Evolutionary conservation across 53 echinoderm and acorn worm species (phyloP), one percentile per base, ranked within the genome.

Genomic region (Holothuria leucospilota): DNA sequence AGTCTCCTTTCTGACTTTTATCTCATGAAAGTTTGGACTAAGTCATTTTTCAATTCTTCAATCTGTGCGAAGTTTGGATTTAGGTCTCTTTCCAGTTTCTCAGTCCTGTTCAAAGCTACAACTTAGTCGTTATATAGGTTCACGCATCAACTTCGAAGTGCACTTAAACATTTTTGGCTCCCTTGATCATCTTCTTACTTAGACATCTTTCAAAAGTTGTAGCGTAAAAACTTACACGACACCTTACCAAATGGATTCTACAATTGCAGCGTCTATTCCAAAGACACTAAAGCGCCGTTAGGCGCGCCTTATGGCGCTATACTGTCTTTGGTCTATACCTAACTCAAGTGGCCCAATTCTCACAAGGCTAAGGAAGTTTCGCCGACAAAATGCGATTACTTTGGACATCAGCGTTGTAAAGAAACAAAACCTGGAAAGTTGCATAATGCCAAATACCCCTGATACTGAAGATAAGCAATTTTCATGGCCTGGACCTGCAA

Each of bases 321-420:
- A n/a, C n/a, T n/a, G n/a, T n/a, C n/a, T n/a, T n/a, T n/a, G n/a
- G n/a, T n/a, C n/a, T 0, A 46, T 52, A 20, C 49, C 23, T 5
- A 51, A 1, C 26, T 49, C 49, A 49, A 4, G 49, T 49, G 49
- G 6, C 49, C 49, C 49, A 49, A 49, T 75, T 13, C 77, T 52
- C 41, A 21, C 42, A 20, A 52, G 51, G 20, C 75, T 75, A 20
- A 75, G 51, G 75, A 41, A 20, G 20, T 8, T 75, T n/a, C 46
- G 75, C 14, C 42, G 75, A n/a, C 75, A 75, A 42, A 75, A 75
- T n/a, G 75, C 49, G 4, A 46, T 75, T 21, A 52, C 75, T n/a
- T 46, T 75, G 75, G 75, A 75, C 75, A 24, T 75, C 4, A 21
- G 41, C 6, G 49, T 75, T n/a, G 41, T 25, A 15, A 75, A 51